Evolutionary conservation across 2,888 invertebrate genomes (phyloP).

Genomic region (Sisyra terminalis): DNA sequence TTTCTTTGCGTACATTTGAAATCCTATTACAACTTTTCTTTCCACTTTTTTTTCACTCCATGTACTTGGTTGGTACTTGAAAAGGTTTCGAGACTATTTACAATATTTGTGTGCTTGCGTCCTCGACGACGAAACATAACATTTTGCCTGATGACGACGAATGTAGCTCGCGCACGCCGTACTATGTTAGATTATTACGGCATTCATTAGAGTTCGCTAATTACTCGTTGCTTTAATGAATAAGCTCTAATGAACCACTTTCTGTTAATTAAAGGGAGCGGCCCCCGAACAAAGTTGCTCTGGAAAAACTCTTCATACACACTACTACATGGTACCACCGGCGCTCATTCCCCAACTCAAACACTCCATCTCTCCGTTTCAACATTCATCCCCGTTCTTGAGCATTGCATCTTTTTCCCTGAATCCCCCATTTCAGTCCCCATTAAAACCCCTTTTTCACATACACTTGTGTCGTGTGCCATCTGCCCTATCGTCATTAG

Average conservation of each 20-base stretch:
- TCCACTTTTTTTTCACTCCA: too few species aligned
- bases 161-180: conserved; percentile 11
- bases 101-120: too few species aligned
- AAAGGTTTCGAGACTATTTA: too few species aligned
- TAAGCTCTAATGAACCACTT: conserved; percentile 84
- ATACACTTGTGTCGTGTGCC: too few species aligned
- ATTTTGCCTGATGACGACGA: too few species aligned
- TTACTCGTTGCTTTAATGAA: conserved; percentile 82
- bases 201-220: conserved; percentile 77
- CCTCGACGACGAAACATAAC: too few species aligned
- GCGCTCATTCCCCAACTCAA: conserved; percentile 12
- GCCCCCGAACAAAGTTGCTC: conserved; percentile 15
- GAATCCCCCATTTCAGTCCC: too few species aligned
- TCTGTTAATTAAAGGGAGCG: conserved; percentile 75
- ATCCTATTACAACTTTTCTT: too few species aligned
- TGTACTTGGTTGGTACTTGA: too few species aligned
- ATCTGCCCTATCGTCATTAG: not conserved
- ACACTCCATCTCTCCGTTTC: conserved; percentile 10
- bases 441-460: too few species aligned
- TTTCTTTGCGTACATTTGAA: too few species aligned
- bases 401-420: not conserved
- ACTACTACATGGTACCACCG: conserved; percentile 16
- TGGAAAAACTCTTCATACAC: conserved; percentile 4
- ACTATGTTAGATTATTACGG: conserved; percentile 55
- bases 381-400: conserved; percentile 13